Evolutionary conservation across 2,113 vertebrate species (phyloP).

Genomic region (Oreamnos americanus): DNA sequence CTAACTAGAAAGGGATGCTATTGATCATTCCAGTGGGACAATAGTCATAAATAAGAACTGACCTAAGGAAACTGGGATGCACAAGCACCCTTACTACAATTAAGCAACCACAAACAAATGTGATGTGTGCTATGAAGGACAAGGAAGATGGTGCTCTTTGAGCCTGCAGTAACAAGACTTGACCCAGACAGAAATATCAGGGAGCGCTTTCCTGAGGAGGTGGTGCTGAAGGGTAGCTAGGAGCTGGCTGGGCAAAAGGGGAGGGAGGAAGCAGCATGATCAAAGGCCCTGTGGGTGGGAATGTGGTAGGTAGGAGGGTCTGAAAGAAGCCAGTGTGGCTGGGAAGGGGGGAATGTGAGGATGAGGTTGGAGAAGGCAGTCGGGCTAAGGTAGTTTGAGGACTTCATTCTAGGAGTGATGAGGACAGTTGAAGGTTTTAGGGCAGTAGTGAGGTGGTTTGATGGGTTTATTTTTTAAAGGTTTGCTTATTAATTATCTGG

Average conservation of each 20-base stretch:
- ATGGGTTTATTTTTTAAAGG: background rate
- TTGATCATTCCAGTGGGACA: background rate
- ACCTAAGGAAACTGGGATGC: background rate
- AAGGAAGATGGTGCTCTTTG: background rate
- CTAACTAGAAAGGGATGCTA: background rate
- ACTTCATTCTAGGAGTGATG: background rate
- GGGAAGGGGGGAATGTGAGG: background rate
- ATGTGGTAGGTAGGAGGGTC: background rate
- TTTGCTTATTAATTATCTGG: background rate
- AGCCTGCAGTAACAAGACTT: background rate
- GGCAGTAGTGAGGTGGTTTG: background rate
- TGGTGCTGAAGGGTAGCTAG: background rate
- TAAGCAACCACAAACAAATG: background rate
- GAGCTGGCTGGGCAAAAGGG: background rate
- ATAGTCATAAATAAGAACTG: background rate
- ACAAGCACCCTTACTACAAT: background rate
- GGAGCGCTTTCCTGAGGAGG: background rate
- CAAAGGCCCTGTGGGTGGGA: background rate
- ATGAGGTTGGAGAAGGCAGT: background rate
- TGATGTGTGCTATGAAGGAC: background rate
- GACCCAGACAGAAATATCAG: background rate
- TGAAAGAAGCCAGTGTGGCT: background rate
- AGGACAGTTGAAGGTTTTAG: background rate
- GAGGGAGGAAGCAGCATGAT: background rate
- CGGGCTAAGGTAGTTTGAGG: too few relatives aligned